These are phyloP conservation scores for Microhierax caerulescens DNA, from an alignment of 2,797 vertebrate species.

Conservation along the genomic window DNA sequence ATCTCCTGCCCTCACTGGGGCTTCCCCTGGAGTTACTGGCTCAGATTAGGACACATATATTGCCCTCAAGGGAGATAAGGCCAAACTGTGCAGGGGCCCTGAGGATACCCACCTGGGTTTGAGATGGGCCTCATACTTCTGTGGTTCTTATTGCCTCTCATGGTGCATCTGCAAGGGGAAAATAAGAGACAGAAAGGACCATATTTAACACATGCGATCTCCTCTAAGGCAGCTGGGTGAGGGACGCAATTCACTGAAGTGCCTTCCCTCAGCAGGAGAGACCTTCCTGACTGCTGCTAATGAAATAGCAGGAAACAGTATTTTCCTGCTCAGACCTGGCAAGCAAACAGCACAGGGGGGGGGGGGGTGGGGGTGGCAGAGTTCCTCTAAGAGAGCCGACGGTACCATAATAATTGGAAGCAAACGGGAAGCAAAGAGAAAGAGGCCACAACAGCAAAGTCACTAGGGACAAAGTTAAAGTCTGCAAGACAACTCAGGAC, in stretches of 20 bases:
- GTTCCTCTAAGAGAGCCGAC: not conserved
- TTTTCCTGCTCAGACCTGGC: constrained; percentile 29
- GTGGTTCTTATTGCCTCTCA: not conserved
- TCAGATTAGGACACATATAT: not conserved
- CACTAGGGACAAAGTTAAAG: not conserved
- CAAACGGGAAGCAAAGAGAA: not conserved
- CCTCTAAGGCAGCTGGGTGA: not conserved
- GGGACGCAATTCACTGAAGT: constrained; percentile 28
- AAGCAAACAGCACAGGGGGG: not conserved
- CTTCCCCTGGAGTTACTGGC: not conserved
- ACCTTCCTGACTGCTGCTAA: not conserved
- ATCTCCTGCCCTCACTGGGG: not conserved
- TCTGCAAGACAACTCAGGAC: not conserved
- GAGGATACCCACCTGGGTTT: not conserved
- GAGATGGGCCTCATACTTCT: not conserved
- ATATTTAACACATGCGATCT: not conserved
- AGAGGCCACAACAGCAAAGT: not conserved
- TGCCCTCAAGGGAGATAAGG: not conserved
- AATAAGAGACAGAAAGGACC: not conserved
- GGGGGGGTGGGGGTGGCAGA: not conserved
- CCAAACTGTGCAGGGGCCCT: not conserved
- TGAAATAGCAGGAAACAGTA: constrained; percentile 38
- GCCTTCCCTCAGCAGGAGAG: not conserved
- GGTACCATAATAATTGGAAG: not conserved
- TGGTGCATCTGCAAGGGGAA: not conserved